A percentile compares a stretch with the other conserved stretches of the same genome.
phyloP scores from a whole-genome alignment of 1,140 invertebrate species.

The Aphis gossypii region DNA sequence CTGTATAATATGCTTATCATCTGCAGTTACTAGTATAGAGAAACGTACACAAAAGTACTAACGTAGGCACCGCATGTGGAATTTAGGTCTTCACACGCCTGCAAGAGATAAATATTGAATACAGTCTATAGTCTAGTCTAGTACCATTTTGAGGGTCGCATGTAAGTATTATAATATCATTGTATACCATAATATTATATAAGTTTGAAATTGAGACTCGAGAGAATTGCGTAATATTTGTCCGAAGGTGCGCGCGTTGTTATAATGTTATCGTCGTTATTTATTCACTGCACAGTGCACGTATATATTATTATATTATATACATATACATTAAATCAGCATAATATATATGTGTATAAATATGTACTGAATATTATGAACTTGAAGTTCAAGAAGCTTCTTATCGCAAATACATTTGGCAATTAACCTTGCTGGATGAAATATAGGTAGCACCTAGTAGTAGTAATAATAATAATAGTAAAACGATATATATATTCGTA shows the following conservation, averaged over 20 bases:
- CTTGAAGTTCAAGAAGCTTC: conserved; percentile 36
- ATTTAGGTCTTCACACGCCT: neutral
- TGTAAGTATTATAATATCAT: neutral
- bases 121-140: neutral
- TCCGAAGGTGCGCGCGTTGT: neutral
- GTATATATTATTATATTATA: neutral
- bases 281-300: neutral
- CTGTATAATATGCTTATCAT: neutral
- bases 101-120: neutral
- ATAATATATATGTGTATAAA: neutral
- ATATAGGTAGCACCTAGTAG: neutral
- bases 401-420: conserved; percentile 24
- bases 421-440: conserved; percentile 22
- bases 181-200: neutral
- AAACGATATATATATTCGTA: neutral
- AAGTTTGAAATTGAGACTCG: neutral
- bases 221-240: conserved; percentile 26
- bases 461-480: neutral
- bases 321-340: neutral
- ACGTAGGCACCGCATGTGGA: neutral
- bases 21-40: neutral
- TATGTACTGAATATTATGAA: neutral
- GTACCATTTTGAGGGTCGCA: neutral
- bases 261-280: neutral
- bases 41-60: neutral